Evolutionary conservation across 2,888 invertebrate species (phyloP), one percentile per base, ranked within the genome.

Genomic region (Panopea generosa): DNA sequence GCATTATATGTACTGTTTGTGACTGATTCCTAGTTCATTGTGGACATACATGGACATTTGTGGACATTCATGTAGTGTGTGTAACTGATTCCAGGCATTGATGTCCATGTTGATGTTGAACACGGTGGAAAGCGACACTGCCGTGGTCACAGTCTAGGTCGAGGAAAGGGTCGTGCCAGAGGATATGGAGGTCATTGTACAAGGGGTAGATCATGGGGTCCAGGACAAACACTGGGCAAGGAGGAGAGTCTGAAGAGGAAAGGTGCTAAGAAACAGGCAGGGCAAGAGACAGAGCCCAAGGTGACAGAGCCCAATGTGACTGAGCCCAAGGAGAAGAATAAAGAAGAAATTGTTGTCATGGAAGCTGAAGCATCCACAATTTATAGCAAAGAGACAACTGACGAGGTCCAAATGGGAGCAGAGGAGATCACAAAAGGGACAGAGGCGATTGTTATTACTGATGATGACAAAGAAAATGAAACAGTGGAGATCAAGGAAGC

Each of bases 91-190:
- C 11, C 33, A 92, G 92, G 93, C 16, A 93, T 93, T 68, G 93
- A 93, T 82, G 92, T 94, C 0, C 88, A 90, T 52, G 87, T 93
- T 50, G 91, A 93, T 69, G 88, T 92, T 43, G 88, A 86, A 22
- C 75, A 83, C 57, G 62, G 73, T 56, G 85, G 84, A 14, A 76
- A 61, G 43, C 53, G 67, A 2, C 73, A 67, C 22, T 62, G 67
- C 43, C 56, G 63, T 38, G 45, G 45, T 20, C 38, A 47, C 18
- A 38, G 69, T 20, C 45, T 69, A 20, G 45, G 45, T 20, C 45
- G 45, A 45, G 45, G 45, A 9, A 27, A 22, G 65, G 29, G 26
- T 55, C 33, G n/a, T 56, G 18, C 29, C 29, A 57, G 47, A 59
- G 33, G 14, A 22, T 47, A 68, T 14, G 52, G 47, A 59, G 33